Evolutionary conservation across 1,140 invertebrate genomes (phyloP), one percentile per base, ranked within the genome.

Genomic region (Apis laboriosa): DNA sequence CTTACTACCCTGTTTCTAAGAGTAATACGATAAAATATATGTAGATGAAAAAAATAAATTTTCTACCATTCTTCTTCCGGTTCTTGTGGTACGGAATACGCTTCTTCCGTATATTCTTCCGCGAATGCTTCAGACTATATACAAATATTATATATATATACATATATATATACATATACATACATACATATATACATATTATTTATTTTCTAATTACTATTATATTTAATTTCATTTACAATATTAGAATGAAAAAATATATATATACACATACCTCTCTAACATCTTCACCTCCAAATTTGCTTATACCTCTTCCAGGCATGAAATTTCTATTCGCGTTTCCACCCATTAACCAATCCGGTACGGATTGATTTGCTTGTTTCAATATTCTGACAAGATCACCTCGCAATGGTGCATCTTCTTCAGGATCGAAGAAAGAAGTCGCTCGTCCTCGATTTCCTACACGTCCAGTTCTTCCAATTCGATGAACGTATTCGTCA

Each of bases 401-500:
- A 0, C 92, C 92, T 1, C 96, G 96, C 1, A 99, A 66, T 0
- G 86, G 84, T 0, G 64, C 70, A 92, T 99, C 97, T 24, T 92
- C 66, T 0, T 95, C 94, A 0, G 95, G 88, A 92, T 98, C 96
- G 91, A 95, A 99, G 93, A 99, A 99, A 13, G 97, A 98, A 0
- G 97, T 97, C 0, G 98, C 98, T 89, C 96, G 96, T 9, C 99
- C 99, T 63, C 96, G 92, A 93, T 99, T 99, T 0, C 99, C 98
- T 34, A 99, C 97, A 63, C 98, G 96, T 3, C 98, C 99, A 24
- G 98, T 99, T 89, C 98, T 95, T 2, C 99, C 99, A 90, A 99
- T 99, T 67, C 98, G 95, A 94, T 99, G 99, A 9, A 99, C 98
- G 91, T 99, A 99, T 80, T 99, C 98, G 83, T 99, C 98, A 80